Evolutionary conservation across 2,888 invertebrate species (phyloP), one percentile per base, ranked within the genome.

Genomic region (Drosophila prolongata): DNA sequence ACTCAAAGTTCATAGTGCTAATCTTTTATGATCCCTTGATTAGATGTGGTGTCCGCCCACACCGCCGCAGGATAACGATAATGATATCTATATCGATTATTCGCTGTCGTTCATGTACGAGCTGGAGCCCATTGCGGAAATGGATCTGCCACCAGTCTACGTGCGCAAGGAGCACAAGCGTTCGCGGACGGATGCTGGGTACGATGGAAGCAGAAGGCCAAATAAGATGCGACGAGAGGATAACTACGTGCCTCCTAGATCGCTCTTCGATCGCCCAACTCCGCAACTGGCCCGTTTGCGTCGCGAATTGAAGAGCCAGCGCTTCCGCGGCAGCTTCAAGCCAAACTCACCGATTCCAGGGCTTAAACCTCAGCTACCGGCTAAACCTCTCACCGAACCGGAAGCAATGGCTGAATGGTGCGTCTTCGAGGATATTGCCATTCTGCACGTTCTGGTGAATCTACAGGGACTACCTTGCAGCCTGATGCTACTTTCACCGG

Each of bases 41-140:
- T 61, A 98, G 98, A 95, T 98, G 94, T 99, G 99, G 98, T 95
- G 97, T 81, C 99, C 99, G 59, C 99, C 98, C 64, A 99, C 99
- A 19, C 99, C 99, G 66, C 98, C 99, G 11, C 95, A 96, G 91
- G 97, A 97, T 91, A 98, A 73, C 47, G 70, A 98, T 88, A 95
- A 96, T 90, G 99, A 99, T 92, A 94, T 98, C 64, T 98, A 98
- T 93, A 95, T 97, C 79, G 98, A 99, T 91, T 94, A 95, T 80
- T 95, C 96, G 70, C 93, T 97, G 91, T 94, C 95, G 72, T 96
- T 97, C 90, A 94, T 98, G 74, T 99, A 99, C 93, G 96, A 98
- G 71, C 93, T 94, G 79, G 93, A 93, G 43, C 90, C 93, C 1
- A 96, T 97, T 94, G 93, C 96, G 9, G 98, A 97, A 90, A 93